Base-by-base conservation (phyloP, 2,888 invertebrate genomes). In the Deilephila porcellus region DNA sequence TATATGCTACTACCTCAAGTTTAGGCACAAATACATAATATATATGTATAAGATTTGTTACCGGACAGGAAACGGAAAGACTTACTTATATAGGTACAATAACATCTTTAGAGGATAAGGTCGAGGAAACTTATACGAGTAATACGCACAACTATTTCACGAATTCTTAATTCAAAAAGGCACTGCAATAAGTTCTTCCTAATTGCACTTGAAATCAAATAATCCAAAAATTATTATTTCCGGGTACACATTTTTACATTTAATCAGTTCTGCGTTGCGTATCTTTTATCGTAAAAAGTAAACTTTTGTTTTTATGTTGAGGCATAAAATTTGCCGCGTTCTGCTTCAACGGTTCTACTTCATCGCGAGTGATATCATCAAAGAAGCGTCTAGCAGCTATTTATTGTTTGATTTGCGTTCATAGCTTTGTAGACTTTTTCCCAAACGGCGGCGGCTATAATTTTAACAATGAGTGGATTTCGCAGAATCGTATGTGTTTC, bases 291-390 rank as follows among this genome's bases (percentile, higher is more conserved):
- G 25, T 25, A 60, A 60, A 29, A 37, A 63, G 37, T 62, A 5
- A 5, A 62, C 32, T 62, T 32, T 56, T 56, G 56, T 56, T 56
- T 62, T 34, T 34, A 63, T 32, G 63, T 34, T 32, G 74, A 75
- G 72, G 74, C 71, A 71, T 76, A 76, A 76, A 75, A 76, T 78
- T 77, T 76, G 56, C 56, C n/a, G 56, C 56, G 56, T 56, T 56
- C n/a, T 56, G 56, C 56, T 56, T 56, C 56, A 56, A 52, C 3
- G 32, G 7, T 63, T 63, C 20, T 45, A 67, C 45, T 67, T 67
- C 52, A 52, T 3, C 14, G 45, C 45, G 45, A 67, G 14, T 67
- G 25, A 67, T 45, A 45, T 52, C 67, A 67, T 45, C 45, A 52
- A 52, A 67, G 67, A n/a, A 67, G 52, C 52, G 67, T 45, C 52